Conservation (phyloP, 2,888 invertebrate species). For the Ormyrus thymus region DNA sequence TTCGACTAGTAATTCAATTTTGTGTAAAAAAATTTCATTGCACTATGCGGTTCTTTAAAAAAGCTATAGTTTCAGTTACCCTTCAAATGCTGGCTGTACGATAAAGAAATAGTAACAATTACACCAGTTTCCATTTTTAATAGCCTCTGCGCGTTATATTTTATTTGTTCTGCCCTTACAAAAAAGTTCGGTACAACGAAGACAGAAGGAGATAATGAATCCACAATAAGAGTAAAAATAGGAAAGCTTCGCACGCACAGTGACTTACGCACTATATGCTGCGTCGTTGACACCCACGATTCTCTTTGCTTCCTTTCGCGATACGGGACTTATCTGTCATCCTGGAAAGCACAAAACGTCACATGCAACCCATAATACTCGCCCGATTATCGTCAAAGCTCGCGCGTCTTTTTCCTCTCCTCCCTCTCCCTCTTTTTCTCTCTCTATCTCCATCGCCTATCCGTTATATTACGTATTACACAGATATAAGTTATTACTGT, state of each 20-base stretch:
- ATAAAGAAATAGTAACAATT: no score
- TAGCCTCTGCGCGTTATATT: no score
- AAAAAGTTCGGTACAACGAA: no score
- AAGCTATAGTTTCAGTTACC: no score
- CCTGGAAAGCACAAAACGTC: slow-evolving; percentile 60
- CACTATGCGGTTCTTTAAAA: no score
- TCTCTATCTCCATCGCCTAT: slow-evolving; percentile 39
- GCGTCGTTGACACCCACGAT: slow-evolving; percentile 61
- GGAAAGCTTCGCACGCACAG: not conserved
- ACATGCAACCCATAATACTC: not conserved
- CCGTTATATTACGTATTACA: slow-evolving; percentile 63
- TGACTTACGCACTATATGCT: slow-evolving; percentile 17
- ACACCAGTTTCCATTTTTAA: no score
- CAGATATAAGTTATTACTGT: slow-evolving; percentile 64
- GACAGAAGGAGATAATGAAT: no score
- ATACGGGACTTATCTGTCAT: slow-evolving; percentile 70
- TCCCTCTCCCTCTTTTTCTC: slow-evolving; percentile 27
- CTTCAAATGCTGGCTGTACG: no score
- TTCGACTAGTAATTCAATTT: no score
- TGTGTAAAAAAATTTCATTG: no score
- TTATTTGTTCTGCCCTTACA: no score
- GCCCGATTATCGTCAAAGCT: not conserved
- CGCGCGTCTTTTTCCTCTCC: not conserved
- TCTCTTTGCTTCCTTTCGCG: slow-evolving; percentile 66
- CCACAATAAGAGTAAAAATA: not conserved